Percentiles rank a stretch among this genome's conserved stretches.
Conservation (phyloP, 2,113 vertebrate genomes). For the Grammomys dolichurus region DNA sequence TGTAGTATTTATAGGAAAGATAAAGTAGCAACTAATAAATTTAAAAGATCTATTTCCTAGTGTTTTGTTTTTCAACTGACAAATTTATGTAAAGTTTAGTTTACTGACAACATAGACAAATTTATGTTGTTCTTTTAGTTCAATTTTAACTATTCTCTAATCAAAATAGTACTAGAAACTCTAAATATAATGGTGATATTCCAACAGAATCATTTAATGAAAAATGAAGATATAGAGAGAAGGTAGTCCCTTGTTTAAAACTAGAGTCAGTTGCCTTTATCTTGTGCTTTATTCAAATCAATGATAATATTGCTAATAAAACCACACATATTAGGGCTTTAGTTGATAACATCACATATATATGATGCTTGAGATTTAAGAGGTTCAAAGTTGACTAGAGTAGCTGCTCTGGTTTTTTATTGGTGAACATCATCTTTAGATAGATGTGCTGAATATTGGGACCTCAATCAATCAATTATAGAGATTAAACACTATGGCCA, state of each 20-base stretch:
- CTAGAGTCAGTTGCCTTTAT: neutral
- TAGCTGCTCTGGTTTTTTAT: neutral
- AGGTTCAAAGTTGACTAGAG: neutral
- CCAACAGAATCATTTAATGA: neutral
- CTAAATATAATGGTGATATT: neutral
- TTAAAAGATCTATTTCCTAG: neutral
- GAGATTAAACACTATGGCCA: neutral
- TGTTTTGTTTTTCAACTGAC: neutral
- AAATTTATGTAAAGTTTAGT: neutral
- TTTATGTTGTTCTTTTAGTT: neutral
- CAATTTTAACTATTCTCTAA: neutral
- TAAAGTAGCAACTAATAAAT: neutral
- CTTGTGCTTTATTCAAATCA: neutral
- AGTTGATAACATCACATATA: neutral
- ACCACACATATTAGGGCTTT: neutral
- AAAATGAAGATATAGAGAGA: neutral
- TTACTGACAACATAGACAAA: neutral
- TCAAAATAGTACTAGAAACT: neutral
- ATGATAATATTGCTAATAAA: neutral
- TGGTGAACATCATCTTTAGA: neutral
- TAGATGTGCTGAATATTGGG: neutral
- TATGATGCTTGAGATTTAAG: neutral
- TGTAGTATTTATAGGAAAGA: neutral
- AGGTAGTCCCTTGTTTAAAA: neutral
- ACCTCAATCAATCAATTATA: neutral